Evolutionary conservation across 2,113 vertebrate genomes (phyloP).

Genomic region (Pagrus major): DNA sequence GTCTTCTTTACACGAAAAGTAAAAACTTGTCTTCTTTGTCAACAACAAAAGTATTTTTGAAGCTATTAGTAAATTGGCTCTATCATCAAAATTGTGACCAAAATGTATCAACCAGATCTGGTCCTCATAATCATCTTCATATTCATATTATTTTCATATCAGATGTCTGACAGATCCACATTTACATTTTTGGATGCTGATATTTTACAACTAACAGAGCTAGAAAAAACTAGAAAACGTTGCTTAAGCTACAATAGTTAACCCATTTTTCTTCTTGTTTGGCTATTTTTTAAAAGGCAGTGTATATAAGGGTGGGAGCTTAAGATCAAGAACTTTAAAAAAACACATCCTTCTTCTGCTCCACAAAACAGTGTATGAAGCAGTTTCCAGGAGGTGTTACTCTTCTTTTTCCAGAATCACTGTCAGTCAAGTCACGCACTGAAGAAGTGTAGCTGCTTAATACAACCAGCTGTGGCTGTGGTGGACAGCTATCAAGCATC

Average conservation of each 20-base stretch:
- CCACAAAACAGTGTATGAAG: not conserved
- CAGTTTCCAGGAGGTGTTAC: not conserved
- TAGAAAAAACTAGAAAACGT: too few species aligned
- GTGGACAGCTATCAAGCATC: not conserved
- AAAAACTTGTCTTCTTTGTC: not conserved
- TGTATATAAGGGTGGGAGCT: not conserved
- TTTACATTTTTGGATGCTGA: not conserved
- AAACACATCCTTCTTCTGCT: not conserved
- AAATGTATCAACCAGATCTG: not conserved
- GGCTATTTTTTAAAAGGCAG: not conserved
- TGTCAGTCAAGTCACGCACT: not conserved
- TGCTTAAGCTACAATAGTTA: too few species aligned
- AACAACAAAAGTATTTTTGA: not conserved
- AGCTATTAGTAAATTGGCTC: too few species aligned
- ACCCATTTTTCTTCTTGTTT: not conserved
- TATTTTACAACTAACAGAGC: not conserved
- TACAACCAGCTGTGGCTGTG: slow-evolving; percentile 30
- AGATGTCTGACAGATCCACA: not conserved
- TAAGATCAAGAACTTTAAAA: not conserved
- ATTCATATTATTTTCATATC: slow-evolving; percentile 4
- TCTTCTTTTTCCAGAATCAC: not conserved
- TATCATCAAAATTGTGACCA: not conserved
- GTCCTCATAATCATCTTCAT: not conserved
- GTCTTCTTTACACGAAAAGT: not conserved
- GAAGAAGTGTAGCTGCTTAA: slow-evolving; percentile 20